Base-by-base conservation (phyloP, 2,797 vertebrate genomes). In the Pangasius sanitwongsei region DNA sequence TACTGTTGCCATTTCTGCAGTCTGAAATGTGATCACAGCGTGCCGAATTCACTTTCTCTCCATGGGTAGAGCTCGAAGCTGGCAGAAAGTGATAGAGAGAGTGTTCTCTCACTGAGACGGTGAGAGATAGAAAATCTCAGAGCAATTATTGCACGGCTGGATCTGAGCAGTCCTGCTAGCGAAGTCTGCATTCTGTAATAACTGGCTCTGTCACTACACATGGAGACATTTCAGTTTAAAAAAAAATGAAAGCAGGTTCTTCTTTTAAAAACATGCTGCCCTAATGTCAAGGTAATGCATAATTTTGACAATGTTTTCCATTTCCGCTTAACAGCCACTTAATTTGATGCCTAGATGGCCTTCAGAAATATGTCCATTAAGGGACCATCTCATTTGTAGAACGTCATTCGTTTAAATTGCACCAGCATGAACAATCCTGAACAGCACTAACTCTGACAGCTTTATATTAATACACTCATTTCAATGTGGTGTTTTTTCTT, bases 101-200 rank as follows among this genome's bases (percentile, higher is more conserved):
- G 83, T 77, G 82, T 37, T 85, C 44, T 85, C 63, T 70, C 92
- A 91, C 92, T 91, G 93, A 93, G 92, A 94, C 90, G 91, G 90
- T 89, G 91, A 91, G 91, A 93, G 87, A 89, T 57, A 20, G 55
- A 48, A 89, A 91, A 90, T 92, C 91, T 92, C 91, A 93, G 89
- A 93, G 92, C 91, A 95, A 93, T 94, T 93, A 94, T 90, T 77
- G 90, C 92, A 92, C 55, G 48, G 87, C 91, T 91, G 88, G 90
- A 93, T 89, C 84, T 25, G 84, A 91, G 93, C 86, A 90, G 89
- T 89, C 87, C 18, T 23, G 90, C 83, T 86, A 88, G 63, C 55
- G 57, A 80, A 86, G 65, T 83, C 72, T 81, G 65, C 18, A 6
- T n/a, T 48, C 87, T 59, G 11, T 87, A 69, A 83, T 50, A 53